Base-by-base conservation (phyloP, 2,888 invertebrate species). In the Syrphus vitripennis region DNA sequence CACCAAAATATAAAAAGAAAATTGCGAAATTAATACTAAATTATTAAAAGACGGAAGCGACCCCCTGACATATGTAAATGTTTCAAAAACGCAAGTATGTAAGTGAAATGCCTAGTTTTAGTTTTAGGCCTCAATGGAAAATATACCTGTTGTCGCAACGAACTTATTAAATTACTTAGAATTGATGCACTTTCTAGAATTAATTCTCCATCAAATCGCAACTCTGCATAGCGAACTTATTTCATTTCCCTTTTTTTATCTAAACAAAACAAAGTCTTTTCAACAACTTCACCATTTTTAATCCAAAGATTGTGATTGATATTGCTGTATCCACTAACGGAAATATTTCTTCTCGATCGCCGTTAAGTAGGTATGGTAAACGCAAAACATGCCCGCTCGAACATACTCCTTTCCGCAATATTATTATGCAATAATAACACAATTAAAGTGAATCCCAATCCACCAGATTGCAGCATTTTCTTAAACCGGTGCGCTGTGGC, bases 371-470 rank as follows among this genome's bases (percentile, higher is more conserved):
- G 10, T 37, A 59, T 21, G 40, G 76, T 53, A 71, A 45, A 77
- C 61, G 76, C 76, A 84, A 24, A 3, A 29, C 75, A 72, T 59
- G 76, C 76, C 53, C 48, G 55, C 61, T 71, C 75, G 65, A 50
- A 59, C 42, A 71, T 57, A 67, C 71, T 67, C 59, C 74, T 53
- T 50, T 34, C 34, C 50, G 67, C 70, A 80, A 71, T 21, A 34
- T 84, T 26, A 80, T 84, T 80, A 77, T 76, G 84, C 84, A 84
- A 84, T 61, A 76, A 53, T 67, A 76, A 81, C 67, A 81, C 67
- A 84, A 81, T 84, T 77, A 72, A 71, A 61, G 81, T 76, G 84
- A 84, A 81, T 84, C 84, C 81, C 80, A 67, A 71, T 81, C 81
- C 55, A 59, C 76, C 40, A 37, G 71, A 76, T 67, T 81, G 67